These are phyloP conservation scores for Orthosia gracilis DNA, from an alignment of 2,888 invertebrate genomes.

Conservation along the genomic window DNA sequence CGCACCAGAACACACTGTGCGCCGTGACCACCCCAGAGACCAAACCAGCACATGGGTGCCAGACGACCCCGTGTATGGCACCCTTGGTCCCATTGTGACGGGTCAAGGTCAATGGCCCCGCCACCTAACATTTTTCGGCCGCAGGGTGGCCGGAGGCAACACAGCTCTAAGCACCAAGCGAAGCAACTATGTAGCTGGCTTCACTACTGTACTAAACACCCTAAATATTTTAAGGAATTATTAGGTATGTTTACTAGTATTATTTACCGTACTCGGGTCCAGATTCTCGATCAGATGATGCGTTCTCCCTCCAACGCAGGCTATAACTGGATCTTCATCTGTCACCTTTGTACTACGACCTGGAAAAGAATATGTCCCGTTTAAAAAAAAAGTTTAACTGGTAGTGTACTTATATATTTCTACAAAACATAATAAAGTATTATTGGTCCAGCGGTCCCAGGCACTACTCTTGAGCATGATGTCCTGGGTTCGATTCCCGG, in stretches of 20 bases:
- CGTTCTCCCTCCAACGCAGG: constrained; percentile 85
- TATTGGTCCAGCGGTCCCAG: too few relatives aligned
- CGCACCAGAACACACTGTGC: too few relatives aligned
- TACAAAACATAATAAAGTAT: neutral
- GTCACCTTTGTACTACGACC: constrained; percentile 87
- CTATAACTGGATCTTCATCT: constrained; percentile 84
- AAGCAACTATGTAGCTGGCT: too few relatives aligned
- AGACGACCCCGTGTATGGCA: too few relatives aligned
- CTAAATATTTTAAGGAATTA: neutral
- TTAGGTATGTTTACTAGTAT: neutral
- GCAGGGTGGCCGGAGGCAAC: too few relatives aligned
- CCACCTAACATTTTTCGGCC: too few relatives aligned
- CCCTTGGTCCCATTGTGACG: too few relatives aligned
- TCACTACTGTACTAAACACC: neutral
- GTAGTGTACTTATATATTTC: neutral
- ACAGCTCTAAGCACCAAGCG: neutral
- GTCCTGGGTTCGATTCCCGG: too few relatives aligned
- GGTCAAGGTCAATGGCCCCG: too few relatives aligned
- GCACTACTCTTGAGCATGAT: too few relatives aligned
- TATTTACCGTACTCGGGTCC: constrained; percentile 81
- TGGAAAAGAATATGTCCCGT: constrained; percentile 58
- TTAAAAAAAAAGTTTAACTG: neutral
- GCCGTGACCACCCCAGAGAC: too few relatives aligned
- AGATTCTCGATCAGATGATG: constrained; percentile 88
- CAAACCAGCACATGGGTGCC: too few relatives aligned